Evolutionary conservation across 2,113 vertebrate species (phyloP).

Genomic region (Sylvilagus bachmani): DNA sequence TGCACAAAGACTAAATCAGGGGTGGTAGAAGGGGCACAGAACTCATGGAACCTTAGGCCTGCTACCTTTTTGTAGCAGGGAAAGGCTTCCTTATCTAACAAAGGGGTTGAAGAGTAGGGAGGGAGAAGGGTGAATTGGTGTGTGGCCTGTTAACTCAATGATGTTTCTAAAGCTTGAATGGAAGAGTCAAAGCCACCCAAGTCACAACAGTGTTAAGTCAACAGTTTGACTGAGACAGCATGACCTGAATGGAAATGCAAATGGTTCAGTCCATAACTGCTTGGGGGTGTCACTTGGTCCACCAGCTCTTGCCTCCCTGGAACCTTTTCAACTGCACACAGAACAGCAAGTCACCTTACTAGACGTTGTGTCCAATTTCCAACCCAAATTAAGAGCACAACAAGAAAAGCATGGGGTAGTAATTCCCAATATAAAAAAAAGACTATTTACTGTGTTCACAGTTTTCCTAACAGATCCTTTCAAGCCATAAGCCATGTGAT

Average conservation of each 20-base stretch:
- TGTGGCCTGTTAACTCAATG: conserved; percentile 84
- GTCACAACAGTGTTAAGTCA: conserved; percentile 80
- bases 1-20: conserved; percentile 81
- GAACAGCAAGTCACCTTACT: conserved; percentile 32
- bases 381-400: conserved; percentile 32
- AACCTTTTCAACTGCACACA: conserved; percentile 32
- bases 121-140: conserved; percentile 81
- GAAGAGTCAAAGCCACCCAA: conserved; percentile 82
- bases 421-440: background rate
- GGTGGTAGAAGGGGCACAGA: conserved; percentile 74
- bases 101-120: conserved; percentile 81
- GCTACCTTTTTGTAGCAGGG: conserved; percentile 81
- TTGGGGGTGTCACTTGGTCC: conserved; percentile 69
- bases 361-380: background rate
- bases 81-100: conserved; percentile 81
- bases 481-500: conserved; percentile 52
- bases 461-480: conserved; percentile 52
- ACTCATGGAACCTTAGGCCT: conserved; percentile 76
- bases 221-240: conserved; percentile 71
- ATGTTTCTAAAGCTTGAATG: conserved; percentile 83
- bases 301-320: conserved; percentile 44
- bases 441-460: background rate
- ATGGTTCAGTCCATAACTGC: conserved; percentile 68
- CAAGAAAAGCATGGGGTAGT: background rate
- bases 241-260: conserved; percentile 82